Evolutionary conservation across 2,888 invertebrate genomes (phyloP).

Genomic region (Chaetoderma sp.): DNA sequence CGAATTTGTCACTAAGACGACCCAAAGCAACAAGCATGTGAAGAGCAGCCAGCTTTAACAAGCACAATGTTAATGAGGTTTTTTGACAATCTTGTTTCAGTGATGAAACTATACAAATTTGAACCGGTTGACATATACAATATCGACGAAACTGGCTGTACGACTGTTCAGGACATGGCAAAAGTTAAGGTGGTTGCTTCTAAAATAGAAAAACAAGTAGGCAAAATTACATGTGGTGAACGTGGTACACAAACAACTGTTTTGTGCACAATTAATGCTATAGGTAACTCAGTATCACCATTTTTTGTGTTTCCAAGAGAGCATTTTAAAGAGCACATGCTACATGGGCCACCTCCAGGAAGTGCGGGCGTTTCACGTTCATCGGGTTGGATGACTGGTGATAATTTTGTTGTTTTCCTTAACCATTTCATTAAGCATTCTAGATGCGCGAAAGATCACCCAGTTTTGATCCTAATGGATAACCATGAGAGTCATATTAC

Average conservation of each 20-base stretch:
- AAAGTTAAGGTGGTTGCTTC: conserved; percentile 17
- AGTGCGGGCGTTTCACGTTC: conserved; percentile 8
- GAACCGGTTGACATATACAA: conserved; percentile 3
- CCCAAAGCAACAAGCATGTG: conserved; percentile 38
- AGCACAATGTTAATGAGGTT: conserved; percentile 21
- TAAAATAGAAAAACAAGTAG: conserved; percentile 5
- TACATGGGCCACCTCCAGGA: conserved; percentile 5
- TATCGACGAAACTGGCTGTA: conserved; percentile 9
- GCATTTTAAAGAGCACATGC: conserved; percentile 13
- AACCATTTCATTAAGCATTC: conserved; percentile 49
- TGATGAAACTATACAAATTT: conserved; percentile 6
- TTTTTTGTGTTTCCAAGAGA: conserved; percentile 19
- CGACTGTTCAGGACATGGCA: conserved; percentile 21
- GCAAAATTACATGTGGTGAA: conserved; percentile 16
- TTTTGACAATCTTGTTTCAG: conserved; percentile 21
- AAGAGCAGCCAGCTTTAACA: conserved; percentile 34
- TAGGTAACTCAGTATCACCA: conserved; percentile 16
- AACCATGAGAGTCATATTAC: conserved; percentile 52
- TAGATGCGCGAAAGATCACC: conserved; percentile 43
- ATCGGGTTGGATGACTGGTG: conserved; percentile 37
- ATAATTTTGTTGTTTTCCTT: conserved; percentile 21
- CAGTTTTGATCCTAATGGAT: conserved; percentile 48
- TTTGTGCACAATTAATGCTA: conserved; percentile 3
- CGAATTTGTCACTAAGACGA: conserved; percentile 22
- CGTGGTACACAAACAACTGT: conserved; percentile 12